phyloP scores from a whole-genome alignment of 2,113 vertebrate species.

The Chlorocebus sabaeus region DNA sequence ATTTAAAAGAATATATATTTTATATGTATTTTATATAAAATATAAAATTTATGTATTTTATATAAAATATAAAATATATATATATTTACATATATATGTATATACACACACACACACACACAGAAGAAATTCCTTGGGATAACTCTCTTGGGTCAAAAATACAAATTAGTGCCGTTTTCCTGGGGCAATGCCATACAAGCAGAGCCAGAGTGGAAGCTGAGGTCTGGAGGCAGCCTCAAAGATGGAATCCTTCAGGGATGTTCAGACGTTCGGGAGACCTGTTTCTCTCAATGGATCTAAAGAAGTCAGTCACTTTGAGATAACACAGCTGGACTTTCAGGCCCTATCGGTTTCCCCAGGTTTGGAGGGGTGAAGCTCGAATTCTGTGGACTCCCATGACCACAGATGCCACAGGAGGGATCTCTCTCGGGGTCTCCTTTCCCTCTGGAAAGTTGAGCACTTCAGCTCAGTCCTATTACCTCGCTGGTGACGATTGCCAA shows the following conservation, averaged over 20 bases:
- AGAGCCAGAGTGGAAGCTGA: background rate
- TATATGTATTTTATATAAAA: too few species aligned
- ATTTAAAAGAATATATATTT: too few species aligned
- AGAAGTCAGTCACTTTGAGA: constrained; percentile 56
- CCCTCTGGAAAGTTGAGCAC: fast-evolving
- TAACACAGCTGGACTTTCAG: constrained; percentile 49
- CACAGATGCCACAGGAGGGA: background rate
- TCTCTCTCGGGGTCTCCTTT: background rate
- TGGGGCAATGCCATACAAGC: constrained; percentile 13
- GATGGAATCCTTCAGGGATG: constrained; percentile 28
- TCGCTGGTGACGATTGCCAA: fast-evolving
- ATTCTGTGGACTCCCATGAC: background rate
- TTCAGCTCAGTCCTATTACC: background rate
- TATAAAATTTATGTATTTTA: too few species aligned
- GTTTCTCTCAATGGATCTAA: constrained; percentile 30
- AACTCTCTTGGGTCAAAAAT: constrained; percentile 41
- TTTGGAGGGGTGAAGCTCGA: background rate
- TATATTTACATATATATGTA: background rate
- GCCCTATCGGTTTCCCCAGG: constrained; percentile 47
- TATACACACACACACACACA: too few species aligned
- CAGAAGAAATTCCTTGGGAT: background rate
- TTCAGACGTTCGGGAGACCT: constrained; percentile 7
- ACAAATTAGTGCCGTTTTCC: background rate
- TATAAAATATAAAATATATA: too few species aligned
- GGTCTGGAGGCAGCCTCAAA: background rate